These are phyloP conservation scores for Galerucella nymphaeae DNA, from an alignment of 2,888 invertebrate species.

Conservation along the genomic window DNA sequence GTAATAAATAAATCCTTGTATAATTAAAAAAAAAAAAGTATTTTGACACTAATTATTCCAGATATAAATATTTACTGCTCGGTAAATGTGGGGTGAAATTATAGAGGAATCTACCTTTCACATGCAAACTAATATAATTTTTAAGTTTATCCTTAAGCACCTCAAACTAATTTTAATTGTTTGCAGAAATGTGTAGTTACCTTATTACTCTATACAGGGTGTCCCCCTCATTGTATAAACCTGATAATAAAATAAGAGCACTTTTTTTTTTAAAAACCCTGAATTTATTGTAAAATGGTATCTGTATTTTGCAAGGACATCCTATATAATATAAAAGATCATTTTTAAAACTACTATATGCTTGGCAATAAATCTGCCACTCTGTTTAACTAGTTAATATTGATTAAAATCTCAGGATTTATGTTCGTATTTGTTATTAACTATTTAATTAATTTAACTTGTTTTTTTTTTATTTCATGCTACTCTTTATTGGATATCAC, in stretches of 20 bases:
- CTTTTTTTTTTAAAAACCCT: background rate
- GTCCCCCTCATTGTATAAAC: no score
- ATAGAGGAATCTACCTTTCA: background rate
- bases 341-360: background rate
- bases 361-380: background rate
- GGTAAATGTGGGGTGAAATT: background rate
- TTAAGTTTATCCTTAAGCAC: no score
- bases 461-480: background rate
- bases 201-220: no score
- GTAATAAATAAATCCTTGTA: constrained; percentile 16
- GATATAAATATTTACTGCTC: background rate
- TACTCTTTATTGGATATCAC: background rate
- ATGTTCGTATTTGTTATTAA: constrained; percentile 9
- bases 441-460: background rate
- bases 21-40: constrained; percentile 22
- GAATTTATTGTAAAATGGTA: background rate
- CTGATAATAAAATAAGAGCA: no score
- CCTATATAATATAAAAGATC: background rate
- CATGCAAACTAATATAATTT: constrained; percentile 1
- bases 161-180: no score
- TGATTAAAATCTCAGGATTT: constrained; percentile 6
- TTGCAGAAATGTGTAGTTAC: no score
- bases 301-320: background rate
- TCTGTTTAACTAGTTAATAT: background rate
- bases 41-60: constrained; percentile 10